Evolutionary conservation across 2,888 invertebrate species (phyloP).

Genomic region (Timema cristinae): DNA sequence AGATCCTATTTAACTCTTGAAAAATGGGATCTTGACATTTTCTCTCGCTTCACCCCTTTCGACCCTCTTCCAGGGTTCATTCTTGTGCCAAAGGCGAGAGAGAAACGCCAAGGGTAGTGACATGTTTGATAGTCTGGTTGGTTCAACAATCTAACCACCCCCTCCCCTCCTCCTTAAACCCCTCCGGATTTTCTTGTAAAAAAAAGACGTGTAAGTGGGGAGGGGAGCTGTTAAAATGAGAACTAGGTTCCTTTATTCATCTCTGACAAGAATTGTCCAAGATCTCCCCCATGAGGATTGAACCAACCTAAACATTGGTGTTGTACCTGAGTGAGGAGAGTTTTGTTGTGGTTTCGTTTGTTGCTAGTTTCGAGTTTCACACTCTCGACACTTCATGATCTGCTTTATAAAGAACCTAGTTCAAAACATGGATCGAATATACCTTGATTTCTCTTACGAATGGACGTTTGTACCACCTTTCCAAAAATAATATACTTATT

Average conservation of each 20-base stretch:
- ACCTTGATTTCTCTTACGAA: no score
- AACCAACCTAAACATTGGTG: neutral
- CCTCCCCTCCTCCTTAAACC: no score
- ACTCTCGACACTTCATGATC: no score
- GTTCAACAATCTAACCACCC: no score
- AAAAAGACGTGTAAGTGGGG: neutral
- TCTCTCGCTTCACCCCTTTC: neutral
- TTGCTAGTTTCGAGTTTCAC: conserved; percentile 11
- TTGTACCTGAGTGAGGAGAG: neutral
- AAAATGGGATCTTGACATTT: conserved; percentile 26
- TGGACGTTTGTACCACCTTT: no score
- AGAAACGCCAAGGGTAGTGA: neutral
- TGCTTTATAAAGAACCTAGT: no score
- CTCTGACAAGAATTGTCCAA: conserved; percentile 11
- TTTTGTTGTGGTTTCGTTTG: conserved; percentile 16
- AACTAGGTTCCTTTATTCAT: conserved; percentile 8
- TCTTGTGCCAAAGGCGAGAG: neutral
- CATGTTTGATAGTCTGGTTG: neutral
- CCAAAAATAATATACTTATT: no score
- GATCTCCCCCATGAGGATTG: neutral
- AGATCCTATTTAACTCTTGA: conserved; percentile 24
- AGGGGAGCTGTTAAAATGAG: conserved; percentile 4
- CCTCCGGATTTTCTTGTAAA: neutral
- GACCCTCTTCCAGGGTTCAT: neutral
- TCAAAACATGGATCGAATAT: no score